Base-by-base conservation (phyloP, 2,797 vertebrate genomes). In the Aulostomus chinensis region DNA sequence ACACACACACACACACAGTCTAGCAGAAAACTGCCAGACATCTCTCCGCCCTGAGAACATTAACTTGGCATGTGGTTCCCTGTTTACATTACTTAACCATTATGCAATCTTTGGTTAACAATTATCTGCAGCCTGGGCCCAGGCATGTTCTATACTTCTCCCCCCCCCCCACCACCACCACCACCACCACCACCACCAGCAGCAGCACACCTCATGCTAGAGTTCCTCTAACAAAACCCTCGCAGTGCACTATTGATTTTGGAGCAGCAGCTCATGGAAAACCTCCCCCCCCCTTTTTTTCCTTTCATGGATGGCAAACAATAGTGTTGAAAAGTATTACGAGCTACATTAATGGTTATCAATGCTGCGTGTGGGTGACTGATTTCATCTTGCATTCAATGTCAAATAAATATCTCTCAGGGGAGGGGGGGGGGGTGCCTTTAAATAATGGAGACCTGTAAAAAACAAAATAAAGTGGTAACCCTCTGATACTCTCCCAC, bases 351-450 rank as follows among this genome's bases (percentile, higher is more conserved):
- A 78, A 70, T 78, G 79, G 83, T 81, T 84, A 86, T 87, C 77
- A 81, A 75, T 83, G 72, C 40, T 20, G 40, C 79, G 70, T 7
- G 5, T 0, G 39, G 42, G 32, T 56, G 11, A 21, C 46, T 71
- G 83, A 86, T 85, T 86, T 89, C 86, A 81, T 66, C 67, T 51
- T 56, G 74, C 68, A 43, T 84, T 87, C 70, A 62, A 61, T 59
- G 78, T 80, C 73, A 86, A 81, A 88, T 86, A 86, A 86, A 85
- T 83, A 81, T 70, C 73, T n/a, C n/a, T n/a, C n/a, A n/a, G n/a
- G n/a, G n/a, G n/a, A n/a, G n/a, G n/a, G n/a, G n/a, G n/a, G n/a
- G n/a, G n/a, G n/a, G n/a, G n/a, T n/a, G n/a, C n/a, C n/a, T n/a
- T n/a, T n/a, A n/a, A n/a, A n/a, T n/a, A n/a, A n/a, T n/a, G n/a